These are phyloP conservation scores for Mactromeris polynyma DNA, from an alignment of 2,888 invertebrate species.

Conservation along the genomic window DNA sequence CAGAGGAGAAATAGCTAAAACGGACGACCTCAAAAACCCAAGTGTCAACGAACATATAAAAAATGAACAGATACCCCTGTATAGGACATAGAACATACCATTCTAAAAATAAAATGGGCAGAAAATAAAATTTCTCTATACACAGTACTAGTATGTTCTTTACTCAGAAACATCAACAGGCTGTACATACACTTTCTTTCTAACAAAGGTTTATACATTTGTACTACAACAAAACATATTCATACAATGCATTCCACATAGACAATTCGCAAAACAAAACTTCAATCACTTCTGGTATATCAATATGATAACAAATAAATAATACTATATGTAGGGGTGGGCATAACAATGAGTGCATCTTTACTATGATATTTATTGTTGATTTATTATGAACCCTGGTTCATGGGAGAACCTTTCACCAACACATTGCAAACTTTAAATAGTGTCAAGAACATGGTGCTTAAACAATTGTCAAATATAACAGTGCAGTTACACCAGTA, in stretches of 20 bases:
- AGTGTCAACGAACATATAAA: no score
- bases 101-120: no score
- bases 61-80: no score
- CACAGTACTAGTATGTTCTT: no score
- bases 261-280: neutral
- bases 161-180: no score
- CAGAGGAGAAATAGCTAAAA: no score
- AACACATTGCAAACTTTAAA: constrained; percentile 16
- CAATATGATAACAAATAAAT: neutral
- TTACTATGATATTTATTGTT: neutral
- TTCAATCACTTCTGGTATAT: neutral
- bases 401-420: neutral
- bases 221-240: neutral
- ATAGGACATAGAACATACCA: no score
- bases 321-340: neutral
- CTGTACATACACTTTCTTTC: neutral
- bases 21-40: no score
- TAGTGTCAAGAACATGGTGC: neutral
- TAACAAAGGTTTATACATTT: neutral
- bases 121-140: no score
- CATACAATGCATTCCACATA: neutral
- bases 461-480: neutral
- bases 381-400: neutral
- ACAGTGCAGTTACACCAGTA: constrained; percentile 5
- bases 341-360: neutral